phyloP scores from a whole-genome alignment of 2,888 invertebrate species.

The Pachymerium ferrugineum region DNA sequence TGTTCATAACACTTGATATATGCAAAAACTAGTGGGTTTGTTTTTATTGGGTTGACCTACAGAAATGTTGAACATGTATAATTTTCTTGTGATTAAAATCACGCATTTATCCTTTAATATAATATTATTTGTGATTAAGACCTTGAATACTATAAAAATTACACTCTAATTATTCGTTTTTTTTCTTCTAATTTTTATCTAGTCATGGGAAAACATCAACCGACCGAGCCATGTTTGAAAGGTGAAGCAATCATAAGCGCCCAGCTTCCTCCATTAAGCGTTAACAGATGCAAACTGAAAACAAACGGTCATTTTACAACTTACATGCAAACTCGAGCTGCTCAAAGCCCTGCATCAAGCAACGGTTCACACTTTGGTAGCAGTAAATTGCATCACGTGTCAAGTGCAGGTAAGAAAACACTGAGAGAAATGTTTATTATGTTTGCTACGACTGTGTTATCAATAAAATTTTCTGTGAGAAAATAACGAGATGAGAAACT shows the following conservation, averaged over 20 bases:
- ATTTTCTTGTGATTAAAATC: neutral
- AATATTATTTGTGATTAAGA: neutral
- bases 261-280: neutral
- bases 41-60: neutral
- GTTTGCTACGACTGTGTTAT: too few relatives aligned
- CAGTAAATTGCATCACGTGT: neutral
- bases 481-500: too few relatives aligned
- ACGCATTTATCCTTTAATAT: neutral
- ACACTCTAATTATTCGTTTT: neutral
- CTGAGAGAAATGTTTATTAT: too few relatives aligned
- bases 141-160: conserved; percentile 7
- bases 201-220: neutral
- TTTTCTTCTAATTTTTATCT: neutral
- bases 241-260: neutral
- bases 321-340: conserved; percentile 58
- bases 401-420: neutral
- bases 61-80: neutral
- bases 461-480: too few relatives aligned
- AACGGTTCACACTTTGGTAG: neutral
- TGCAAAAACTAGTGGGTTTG: neutral
- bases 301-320: conserved; percentile 63
- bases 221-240: neutral
- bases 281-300: conserved; percentile 53
- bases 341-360: neutral
- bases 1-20: neutral